These are phyloP conservation scores for Tachina grossa DNA, from an alignment of 2,888 invertebrate species.

Conservation along the genomic window DNA sequence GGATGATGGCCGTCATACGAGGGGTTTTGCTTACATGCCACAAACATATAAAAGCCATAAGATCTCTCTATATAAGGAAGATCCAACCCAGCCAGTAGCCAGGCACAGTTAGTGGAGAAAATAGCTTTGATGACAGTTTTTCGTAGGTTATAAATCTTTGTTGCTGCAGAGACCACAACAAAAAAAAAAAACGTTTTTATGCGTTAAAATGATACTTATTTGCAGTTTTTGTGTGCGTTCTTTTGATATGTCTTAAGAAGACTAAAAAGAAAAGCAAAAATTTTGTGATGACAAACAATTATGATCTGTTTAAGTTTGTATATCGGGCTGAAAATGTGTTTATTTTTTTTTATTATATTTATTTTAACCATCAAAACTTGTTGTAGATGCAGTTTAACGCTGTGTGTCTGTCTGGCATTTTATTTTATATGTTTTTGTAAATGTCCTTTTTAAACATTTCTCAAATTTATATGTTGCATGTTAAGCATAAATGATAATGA, in stretches of 20 bases:
- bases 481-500: slow-evolving; percentile 67
- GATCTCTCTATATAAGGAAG: slow-evolving; percentile 52
- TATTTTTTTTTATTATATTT: slow-evolving; percentile 1
- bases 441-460: slow-evolving; percentile 43
- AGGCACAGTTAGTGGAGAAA: slow-evolving; percentile 47
- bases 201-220: slow-evolving; percentile 57
- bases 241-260: slow-evolving; percentile 44
- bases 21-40: slow-evolving; percentile 1
- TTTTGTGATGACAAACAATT: slow-evolving; percentile 68
- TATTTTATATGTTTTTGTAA: neutral
- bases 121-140: slow-evolving; percentile 73
- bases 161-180: neutral
- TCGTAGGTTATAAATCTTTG: slow-evolving; percentile 74
- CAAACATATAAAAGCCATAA: slow-evolving; percentile 18
- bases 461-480: slow-evolving; percentile 63
- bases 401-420: neutral
- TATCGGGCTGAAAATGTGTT: slow-evolving; percentile 12
- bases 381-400: slow-evolving; percentile 28
- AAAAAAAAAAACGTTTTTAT: slow-evolving; percentile 51
- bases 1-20: slow-evolving; percentile 29
- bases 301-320: slow-evolving; percentile 56
- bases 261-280: slow-evolving; percentile 28
- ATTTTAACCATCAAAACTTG: slow-evolving; percentile 36
- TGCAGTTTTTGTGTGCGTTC: slow-evolving; percentile 48
- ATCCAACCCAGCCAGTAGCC: slow-evolving; percentile 10